Evolutionary conservation across 2,888 invertebrate genomes (phyloP), one percentile per base, ranked within the genome.

Genomic region (Uloborus plumipes): DNA sequence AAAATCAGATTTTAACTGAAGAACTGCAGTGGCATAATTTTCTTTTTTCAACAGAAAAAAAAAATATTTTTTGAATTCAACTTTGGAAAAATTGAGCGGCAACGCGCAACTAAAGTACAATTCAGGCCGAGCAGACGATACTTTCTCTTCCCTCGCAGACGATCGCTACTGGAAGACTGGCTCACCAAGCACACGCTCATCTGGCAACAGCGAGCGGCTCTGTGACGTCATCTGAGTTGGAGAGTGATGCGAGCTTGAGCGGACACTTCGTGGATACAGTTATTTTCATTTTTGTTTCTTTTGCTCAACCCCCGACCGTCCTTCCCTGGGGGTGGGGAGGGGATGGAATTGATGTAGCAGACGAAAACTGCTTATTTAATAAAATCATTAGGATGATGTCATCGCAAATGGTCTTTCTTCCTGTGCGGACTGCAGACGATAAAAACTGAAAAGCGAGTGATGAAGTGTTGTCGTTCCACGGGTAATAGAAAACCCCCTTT

Each of bases 311-410:
- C n/a, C 20, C 61, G 14, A n/a, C 49, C 53, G 20, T 55, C n/a
- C 79, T 49, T 49, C 16, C n/a, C 18, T 53, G 62, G 73, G 73
- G 59, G 16, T 16, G 59, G 66, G 53, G 39, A 61, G 70, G 79
- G 64, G 39, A 14, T 39, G 62, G 55, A 55, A 64, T 69, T 26
- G 70, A 77, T 70, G 77, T 62, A 49, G 77, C 77, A 76, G 69
- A 69, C 67, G 62, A 76, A 62, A 76, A 67, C 61, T 51, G 49
- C 50, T 71, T 71, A 71, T 78, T 78, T 65, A 71, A 59, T 78
- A 78, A 78, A 78, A 65, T 71, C 64, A 78, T 78, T 78, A 78
- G 70, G 71, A 71, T 78, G 78, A 78, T 78, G 78, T 78, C 71
- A 78, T 71, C 77, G 50, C 55, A 47, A 18, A 62, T 22, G 22